Percentiles rank a stretch among this genome's conserved stretches.
Evolutionary conservation across 2,797 vertebrate species (phyloP).

Genomic region (Dendrocincla fuliginosa): DNA sequence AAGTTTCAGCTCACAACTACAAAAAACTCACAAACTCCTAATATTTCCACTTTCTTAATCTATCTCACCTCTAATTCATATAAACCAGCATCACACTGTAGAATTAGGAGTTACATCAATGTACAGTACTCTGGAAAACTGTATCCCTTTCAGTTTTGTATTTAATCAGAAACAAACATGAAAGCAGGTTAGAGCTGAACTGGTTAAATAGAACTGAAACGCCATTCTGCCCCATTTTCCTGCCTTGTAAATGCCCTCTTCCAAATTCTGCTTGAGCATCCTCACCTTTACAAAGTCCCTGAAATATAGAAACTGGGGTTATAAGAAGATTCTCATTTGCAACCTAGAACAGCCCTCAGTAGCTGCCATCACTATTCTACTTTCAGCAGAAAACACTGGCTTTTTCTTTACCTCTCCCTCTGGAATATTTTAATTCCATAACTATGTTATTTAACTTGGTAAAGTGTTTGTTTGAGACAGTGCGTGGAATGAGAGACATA

Average conservation of each 20-base stretch:
- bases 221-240: neutral
- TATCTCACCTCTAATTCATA: neutral
- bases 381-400: neutral
- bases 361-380: neutral
- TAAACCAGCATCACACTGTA: neutral
- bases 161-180: neutral
- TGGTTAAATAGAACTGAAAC: neutral
- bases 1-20: neutral
- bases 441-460: slow-evolving; percentile 4
- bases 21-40: neutral
- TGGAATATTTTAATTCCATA: neutral
- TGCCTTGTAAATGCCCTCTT: neutral
- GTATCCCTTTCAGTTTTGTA: neutral
- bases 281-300: neutral
- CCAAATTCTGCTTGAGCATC: neutral
- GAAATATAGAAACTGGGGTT: neutral
- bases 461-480: slow-evolving; percentile 2
- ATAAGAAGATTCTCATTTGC: neutral
- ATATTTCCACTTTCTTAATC: neutral
- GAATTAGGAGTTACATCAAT: neutral
- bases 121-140: neutral
- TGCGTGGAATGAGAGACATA: slow-evolving; percentile 39
- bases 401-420: neutral
- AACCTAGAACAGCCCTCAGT: neutral
- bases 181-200: neutral